phyloP scores from a whole-genome alignment of 2,113 vertebrate genomes.

The Nansenia antarctica region DNA sequence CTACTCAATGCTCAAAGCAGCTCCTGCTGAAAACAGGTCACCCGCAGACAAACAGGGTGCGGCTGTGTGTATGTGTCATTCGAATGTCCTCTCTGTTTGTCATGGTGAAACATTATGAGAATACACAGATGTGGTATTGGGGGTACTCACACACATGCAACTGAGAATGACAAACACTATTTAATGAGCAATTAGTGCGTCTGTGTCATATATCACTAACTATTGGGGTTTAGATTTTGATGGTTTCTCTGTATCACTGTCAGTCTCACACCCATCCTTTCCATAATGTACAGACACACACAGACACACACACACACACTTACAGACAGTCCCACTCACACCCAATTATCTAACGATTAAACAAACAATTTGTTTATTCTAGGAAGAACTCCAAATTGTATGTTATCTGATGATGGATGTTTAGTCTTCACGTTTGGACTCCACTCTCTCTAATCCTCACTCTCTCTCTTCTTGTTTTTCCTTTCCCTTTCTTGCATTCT shows the following conservation, averaged over 20 bases:
- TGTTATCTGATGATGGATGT: constrained; percentile 28
- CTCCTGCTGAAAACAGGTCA: constrained; percentile 64
- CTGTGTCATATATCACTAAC: background rate
- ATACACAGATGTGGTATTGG: constrained; percentile 52
- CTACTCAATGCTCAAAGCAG: constrained; percentile 44
- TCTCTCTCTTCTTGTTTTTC: background rate
- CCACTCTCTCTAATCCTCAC: background rate
- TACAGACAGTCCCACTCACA: background rate
- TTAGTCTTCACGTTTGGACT: background rate
- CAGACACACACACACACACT: constrained; percentile 1
- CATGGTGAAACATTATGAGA: constrained; percentile 34
- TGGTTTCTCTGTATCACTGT: background rate
- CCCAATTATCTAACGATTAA: background rate
- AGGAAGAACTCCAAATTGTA: constrained; percentile 30
- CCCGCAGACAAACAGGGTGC: constrained; percentile 67
- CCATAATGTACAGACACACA: background rate
- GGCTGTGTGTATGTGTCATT: constrained; percentile 53
- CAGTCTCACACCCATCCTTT: background rate
- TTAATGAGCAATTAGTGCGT: background rate
- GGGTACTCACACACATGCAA: constrained; percentile 1
- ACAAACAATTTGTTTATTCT: constrained; percentile 31
- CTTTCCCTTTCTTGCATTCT: constrained; percentile 13
- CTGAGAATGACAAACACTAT: background rate
- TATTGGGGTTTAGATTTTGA: background rate
- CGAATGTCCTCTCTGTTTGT: constrained; percentile 40